Percentiles rank a stretch among this genome's conserved stretches.
Conservation (phyloP, 2,797 vertebrate species). For the Silurus lanzhouensis region DNA sequence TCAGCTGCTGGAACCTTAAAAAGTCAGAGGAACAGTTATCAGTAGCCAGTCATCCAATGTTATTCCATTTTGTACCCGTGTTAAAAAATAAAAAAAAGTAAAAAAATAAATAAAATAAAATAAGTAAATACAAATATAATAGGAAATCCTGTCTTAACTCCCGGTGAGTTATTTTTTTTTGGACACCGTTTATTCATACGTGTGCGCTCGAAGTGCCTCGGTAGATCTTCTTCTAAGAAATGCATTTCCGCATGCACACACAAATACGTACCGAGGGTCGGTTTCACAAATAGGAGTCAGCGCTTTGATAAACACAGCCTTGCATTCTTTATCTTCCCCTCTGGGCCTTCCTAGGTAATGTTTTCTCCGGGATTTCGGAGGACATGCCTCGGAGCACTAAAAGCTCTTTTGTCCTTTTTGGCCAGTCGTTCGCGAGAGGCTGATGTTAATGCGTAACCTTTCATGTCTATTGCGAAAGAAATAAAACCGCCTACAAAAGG, state of each 20-base stretch:
- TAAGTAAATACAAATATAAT: too few species aligned
- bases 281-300: not conserved
- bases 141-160: not conserved
- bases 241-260: not conserved
- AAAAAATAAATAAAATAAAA: too few species aligned
- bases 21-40: constrained; percentile 91
- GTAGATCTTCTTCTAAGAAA: not conserved
- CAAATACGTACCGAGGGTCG: not conserved
- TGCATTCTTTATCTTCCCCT: not conserved
- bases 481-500: not conserved
- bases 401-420: constrained; percentile 14
- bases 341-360: not conserved
- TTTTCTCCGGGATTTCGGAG: not conserved
- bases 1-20: constrained; percentile 91
- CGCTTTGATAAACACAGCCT: not conserved
- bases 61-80: not conserved
- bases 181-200: not conserved
- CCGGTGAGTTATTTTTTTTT: not conserved
- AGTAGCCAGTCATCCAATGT: constrained; percentile 52
- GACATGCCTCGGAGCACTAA: constrained; percentile 10
- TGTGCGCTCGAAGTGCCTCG: not conserved
- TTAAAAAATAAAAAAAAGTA: constrained; percentile 83
- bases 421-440: not conserved
- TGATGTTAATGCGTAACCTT: not conserved
- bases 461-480: not conserved